Conservation (phyloP, 2,888 invertebrate genomes). For the Spialia ferax region DNA sequence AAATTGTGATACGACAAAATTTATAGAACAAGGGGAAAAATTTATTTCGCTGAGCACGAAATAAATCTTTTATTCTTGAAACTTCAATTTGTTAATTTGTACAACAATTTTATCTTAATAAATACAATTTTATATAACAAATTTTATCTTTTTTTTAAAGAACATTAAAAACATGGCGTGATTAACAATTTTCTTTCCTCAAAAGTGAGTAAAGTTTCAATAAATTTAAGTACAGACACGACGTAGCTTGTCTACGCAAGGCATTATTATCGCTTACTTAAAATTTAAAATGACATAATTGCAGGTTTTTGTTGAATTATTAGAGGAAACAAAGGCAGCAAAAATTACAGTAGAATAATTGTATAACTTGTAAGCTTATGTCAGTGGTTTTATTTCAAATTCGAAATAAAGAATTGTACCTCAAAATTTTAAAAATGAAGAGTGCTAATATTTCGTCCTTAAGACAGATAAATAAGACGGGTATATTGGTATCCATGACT, state of each 20-base stretch:
- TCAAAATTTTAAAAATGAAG: too few species aligned
- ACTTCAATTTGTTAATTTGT: too few species aligned
- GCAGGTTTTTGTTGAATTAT: background rate
- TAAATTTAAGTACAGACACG: slow-evolving; percentile 10
- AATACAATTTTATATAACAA: background rate
- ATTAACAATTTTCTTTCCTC: background rate
- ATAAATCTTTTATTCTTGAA: too few species aligned
- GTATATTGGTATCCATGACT: background rate
- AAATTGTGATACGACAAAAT: slow-evolving; percentile 15
- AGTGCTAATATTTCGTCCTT: background rate
- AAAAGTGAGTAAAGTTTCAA: background rate
- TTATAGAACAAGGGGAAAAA: background rate
- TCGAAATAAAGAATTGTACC: background rate
- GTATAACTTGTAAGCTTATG: background rate
- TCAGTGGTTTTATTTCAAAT: background rate
- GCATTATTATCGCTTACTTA: background rate
- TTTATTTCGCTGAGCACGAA: background rate
- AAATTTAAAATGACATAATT: background rate
- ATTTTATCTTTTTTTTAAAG: background rate
- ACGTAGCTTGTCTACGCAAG: background rate
- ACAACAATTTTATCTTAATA: background rate
- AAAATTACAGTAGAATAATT: background rate
- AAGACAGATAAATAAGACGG: background rate
- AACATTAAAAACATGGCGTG: too few species aligned
- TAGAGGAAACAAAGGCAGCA: background rate